Evolutionary conservation across 2,113 vertebrate species (phyloP).

Genomic region (Toxotes jaculatrix): DNA sequence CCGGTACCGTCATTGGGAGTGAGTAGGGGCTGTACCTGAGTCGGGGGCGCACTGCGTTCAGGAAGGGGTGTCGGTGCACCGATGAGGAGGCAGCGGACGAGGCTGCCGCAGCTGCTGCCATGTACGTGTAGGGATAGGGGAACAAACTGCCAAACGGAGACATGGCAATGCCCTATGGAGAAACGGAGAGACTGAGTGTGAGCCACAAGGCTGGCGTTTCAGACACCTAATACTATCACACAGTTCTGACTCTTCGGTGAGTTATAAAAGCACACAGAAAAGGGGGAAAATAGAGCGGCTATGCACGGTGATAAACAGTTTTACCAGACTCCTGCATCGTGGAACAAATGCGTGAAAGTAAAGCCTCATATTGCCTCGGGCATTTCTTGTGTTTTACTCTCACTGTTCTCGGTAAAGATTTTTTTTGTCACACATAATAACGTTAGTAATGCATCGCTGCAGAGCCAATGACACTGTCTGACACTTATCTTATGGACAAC

Average conservation of each 20-base stretch:
- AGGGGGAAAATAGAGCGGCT: not conserved
- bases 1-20: constrained; percentile 90
- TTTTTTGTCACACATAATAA: constrained; percentile 2
- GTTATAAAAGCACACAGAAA: not conserved
- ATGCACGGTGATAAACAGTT: not conserved
- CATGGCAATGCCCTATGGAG: constrained; percentile 93
- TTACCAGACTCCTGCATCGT: not conserved
- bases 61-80: constrained; percentile 93
- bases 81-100: constrained; percentile 89
- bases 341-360: constrained; percentile 20
- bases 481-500: not conserved
- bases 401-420: not conserved
- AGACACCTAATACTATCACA: not conserved
- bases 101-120: constrained; percentile 93
- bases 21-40: constrained; percentile 97
- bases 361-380: constrained; percentile 4
- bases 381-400: constrained; percentile 12
- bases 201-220: constrained; percentile 3
- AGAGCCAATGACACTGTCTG: not conserved
- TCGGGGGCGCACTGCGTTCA: constrained; percentile 92
- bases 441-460: constrained; percentile 8
- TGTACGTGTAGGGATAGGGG: constrained; percentile 97
- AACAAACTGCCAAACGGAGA: constrained; percentile 96
- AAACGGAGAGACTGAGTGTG: constrained; percentile 26
- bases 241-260: not conserved